Evolutionary conservation across 2,888 invertebrate genomes (phyloP).

Genomic region (Metallyticus violacea): DNA sequence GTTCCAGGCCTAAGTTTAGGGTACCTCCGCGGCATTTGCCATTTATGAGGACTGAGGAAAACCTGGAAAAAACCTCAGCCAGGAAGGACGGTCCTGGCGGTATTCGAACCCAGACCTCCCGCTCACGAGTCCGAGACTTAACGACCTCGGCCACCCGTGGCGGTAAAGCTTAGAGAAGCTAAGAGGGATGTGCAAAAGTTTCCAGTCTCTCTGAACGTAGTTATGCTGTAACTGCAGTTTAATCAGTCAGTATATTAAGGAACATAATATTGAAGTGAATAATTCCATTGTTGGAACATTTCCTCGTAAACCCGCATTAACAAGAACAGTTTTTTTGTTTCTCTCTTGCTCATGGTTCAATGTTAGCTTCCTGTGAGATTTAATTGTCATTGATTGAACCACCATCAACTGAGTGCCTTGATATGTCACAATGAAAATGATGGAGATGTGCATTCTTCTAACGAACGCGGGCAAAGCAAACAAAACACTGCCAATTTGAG

Average conservation of each 20-base stretch:
- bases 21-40: no score
- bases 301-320: neutral
- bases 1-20: no score
- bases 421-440: neutral
- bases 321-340: neutral
- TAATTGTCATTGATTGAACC: neutral
- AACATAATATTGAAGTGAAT: neutral
- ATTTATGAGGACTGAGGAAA: no score
- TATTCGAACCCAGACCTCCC: no score
- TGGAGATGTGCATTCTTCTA: neutral
- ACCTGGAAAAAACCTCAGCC: no score
- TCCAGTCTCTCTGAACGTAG: no score
- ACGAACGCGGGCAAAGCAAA: neutral
- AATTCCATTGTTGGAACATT: neutral
- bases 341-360: neutral
- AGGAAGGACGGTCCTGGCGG: no score
- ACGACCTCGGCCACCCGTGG: no score
- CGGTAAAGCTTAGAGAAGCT: no score
- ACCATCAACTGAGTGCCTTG: neutral
- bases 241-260: neutral
- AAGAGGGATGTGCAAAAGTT: no score
- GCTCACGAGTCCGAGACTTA: no score
- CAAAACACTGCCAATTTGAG: neutral
- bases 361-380: neutral
- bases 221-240: neutral